Conservation (phyloP, 2,113 vertebrate genomes). For the Setophaga kirtlandii region DNA sequence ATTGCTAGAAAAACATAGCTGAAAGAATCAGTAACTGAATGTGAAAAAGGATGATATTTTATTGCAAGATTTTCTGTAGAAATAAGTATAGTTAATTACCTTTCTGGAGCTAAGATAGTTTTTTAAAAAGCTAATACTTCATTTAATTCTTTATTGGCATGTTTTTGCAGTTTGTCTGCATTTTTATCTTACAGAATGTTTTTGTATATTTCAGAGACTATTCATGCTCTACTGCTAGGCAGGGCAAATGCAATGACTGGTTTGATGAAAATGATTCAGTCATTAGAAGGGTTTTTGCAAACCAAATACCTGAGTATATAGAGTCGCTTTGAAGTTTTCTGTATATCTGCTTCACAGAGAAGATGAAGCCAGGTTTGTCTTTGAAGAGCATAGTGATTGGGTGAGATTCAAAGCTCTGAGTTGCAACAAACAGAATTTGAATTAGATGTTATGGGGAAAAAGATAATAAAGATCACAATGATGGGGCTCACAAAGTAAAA, state of each 20-base stretch:
- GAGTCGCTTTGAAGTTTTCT: conserved; percentile 41
- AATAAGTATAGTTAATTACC: not conserved
- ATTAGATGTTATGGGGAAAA: not conserved
- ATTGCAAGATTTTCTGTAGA: not conserved
- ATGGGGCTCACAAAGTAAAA: not conserved
- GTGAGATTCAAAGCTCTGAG: not conserved
- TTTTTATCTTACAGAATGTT: not conserved
- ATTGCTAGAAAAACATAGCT: not conserved
- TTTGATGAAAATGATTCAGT: conserved; percentile 27
- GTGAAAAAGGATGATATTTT: not conserved
- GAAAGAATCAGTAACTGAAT: not conserved
- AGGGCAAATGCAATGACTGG: not conserved
- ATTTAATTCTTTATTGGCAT: not conserved
- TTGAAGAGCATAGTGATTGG: not conserved
- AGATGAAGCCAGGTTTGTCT: not conserved
- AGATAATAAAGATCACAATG: not conserved
- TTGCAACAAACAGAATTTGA: conserved; percentile 37
- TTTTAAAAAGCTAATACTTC: not conserved
- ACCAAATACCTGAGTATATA: not conserved
- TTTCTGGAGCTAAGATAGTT: not conserved
- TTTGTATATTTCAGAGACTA: not conserved
- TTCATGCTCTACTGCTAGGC: not conserved
- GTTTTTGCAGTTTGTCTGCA: not conserved
- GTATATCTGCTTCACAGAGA: not conserved
- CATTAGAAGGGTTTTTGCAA: conserved; percentile 38